These are phyloP conservation scores for Gadus macrocephalus DNA, from an alignment of 2,113 vertebrate species.

Conservation along the genomic window DNA sequence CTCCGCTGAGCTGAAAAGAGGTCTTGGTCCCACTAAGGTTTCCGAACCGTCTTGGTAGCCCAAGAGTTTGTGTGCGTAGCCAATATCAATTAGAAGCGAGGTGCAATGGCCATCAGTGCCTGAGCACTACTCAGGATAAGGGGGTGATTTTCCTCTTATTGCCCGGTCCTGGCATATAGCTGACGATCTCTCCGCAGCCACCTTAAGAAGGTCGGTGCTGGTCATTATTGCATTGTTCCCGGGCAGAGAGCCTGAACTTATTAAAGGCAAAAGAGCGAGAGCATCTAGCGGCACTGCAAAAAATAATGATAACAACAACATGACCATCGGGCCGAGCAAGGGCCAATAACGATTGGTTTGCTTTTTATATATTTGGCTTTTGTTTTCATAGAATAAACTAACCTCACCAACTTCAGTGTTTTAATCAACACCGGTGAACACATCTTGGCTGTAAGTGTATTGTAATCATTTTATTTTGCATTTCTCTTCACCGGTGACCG, in stretches of 20 bases:
- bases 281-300: conserved; percentile 48
- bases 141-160: conserved; percentile 26
- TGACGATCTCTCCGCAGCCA: conserved; percentile 33
- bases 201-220: conserved; percentile 38
- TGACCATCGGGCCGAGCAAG: too few species aligned
- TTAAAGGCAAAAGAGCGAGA: conserved; percentile 55
- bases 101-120: conserved; percentile 17
- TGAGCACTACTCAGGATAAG: conserved; percentile 27
- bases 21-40: too few species aligned
- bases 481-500: too few species aligned
- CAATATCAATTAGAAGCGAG: conserved; percentile 15
- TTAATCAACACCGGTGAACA: too few species aligned
- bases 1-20: too few species aligned
- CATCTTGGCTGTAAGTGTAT: too few species aligned
- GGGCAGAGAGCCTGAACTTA: conserved; percentile 60
- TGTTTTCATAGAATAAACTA: too few species aligned
- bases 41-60: not conserved
- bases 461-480: too few species aligned
- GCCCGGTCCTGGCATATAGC: conserved; percentile 35
- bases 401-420: too few species aligned
- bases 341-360: not conserved
- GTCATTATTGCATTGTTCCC: conserved; percentile 67
- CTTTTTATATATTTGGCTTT: not conserved
- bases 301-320: conserved; percentile 55
- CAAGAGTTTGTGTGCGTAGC: conserved; percentile 13